A percentile compares a stretch with the other conserved stretches of the same genome.
These are phyloP conservation scores for Meiosimyza decipiens DNA, from an alignment of 2,888 invertebrate genomes.

Conservation along the genomic window DNA sequence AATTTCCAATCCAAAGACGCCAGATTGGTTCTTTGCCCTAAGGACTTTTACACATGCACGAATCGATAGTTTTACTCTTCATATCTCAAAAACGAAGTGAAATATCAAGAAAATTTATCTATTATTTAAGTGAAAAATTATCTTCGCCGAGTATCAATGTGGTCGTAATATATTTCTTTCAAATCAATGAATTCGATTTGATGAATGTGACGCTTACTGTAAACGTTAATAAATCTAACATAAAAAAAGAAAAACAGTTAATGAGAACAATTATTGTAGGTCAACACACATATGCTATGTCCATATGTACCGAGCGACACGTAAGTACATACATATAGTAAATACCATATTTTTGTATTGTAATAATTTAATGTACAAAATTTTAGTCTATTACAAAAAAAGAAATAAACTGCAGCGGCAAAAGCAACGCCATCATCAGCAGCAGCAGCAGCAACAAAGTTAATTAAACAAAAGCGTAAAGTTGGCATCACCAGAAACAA, in stretches of 20 bases:
- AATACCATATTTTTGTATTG: background rate
- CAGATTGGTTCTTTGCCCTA: too few species aligned
- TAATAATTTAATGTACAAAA: background rate
- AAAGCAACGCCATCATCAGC: constrained; percentile 19
- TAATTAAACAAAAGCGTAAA: constrained; percentile 4
- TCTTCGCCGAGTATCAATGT: too few species aligned
- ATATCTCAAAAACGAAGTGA: too few species aligned
- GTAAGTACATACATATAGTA: constrained; percentile 34
- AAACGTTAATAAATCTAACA: background rate
- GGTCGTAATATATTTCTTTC: too few species aligned
- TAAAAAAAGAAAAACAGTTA: background rate
- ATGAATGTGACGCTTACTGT: too few species aligned
- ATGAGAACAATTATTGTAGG: constrained; percentile 2
- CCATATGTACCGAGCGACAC: constrained; percentile 13
- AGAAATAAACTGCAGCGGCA: constrained; percentile 27
- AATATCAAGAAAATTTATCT: too few species aligned
- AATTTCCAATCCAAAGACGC: too few species aligned
- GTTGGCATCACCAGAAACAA: constrained; percentile 12
- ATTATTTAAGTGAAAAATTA: too few species aligned
- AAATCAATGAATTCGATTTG: too few species aligned
- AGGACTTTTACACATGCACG: too few species aligned
- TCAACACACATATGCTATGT: constrained; percentile 9
- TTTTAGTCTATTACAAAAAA: background rate
- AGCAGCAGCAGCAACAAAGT: constrained; percentile 20
- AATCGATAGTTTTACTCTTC: too few species aligned